Evolutionary conservation across 2,113 vertebrate genomes (phyloP).

Genomic region (Megaceryle torquata): DNA sequence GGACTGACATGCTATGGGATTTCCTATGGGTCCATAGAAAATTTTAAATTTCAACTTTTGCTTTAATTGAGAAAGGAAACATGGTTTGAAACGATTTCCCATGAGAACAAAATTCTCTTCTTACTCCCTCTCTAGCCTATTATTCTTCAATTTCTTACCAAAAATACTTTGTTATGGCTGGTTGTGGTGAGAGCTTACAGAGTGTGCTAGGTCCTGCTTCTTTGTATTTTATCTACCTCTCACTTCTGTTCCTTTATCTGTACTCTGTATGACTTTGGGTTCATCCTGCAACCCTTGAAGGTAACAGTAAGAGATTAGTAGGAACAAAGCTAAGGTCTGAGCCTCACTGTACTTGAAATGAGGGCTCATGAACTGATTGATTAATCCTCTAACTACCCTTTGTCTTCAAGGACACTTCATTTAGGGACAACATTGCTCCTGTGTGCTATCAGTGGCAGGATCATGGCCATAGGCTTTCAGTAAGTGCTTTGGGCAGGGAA

Average conservation of each 20-base stretch:
- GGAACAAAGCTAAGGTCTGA: constrained; percentile 4
- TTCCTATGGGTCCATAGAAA: not conserved
- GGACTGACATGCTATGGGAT: not conserved
- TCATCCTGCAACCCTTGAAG: not conserved
- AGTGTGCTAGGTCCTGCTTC: not conserved
- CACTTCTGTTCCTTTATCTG: not conserved
- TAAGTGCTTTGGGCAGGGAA: constrained; percentile 4
- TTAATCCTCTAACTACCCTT: not conserved
- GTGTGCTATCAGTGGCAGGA: not conserved
- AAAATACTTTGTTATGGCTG: not conserved
- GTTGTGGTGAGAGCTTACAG: not conserved
- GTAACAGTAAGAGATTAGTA: not conserved
- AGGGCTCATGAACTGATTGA: not conserved
- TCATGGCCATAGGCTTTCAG: not conserved
- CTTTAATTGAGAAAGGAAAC: not conserved
- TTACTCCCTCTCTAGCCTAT: not conserved
- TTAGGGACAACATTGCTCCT: not conserved
- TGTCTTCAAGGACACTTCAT: constrained; percentile 38
- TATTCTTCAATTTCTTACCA: not conserved
- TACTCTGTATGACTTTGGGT: not conserved
- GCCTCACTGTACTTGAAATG: not conserved
- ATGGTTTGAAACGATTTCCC: not conserved
- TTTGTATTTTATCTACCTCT: not conserved
- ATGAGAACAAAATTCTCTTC: not conserved
- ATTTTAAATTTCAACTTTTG: not conserved